Conservation (phyloP, 2,888 invertebrate genomes). For the Lepidonotus clava region DNA sequence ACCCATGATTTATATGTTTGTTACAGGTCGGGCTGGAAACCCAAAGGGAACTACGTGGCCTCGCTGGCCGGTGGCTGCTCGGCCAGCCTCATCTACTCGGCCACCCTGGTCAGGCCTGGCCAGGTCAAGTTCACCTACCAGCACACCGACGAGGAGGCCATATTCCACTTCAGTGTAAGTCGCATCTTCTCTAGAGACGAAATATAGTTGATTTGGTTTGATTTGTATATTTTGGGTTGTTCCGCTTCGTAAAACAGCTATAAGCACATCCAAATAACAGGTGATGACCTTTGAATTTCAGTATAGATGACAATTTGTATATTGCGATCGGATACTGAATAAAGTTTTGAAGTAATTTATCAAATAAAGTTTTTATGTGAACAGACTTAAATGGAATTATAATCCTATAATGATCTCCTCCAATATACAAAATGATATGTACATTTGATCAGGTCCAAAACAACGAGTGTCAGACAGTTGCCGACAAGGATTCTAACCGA, state of each 20-base stretch:
- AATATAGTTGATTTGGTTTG: too few species aligned
- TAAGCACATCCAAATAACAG: too few species aligned
- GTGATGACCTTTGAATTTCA: too few species aligned
- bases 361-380: too few species aligned
- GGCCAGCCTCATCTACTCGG: constrained; percentile 82
- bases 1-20: not conserved
- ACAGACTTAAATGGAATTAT: too few species aligned
- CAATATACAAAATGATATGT: not conserved
- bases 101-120: constrained; percentile 83
- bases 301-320: too few species aligned
- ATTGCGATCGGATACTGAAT: too few species aligned
- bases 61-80: constrained; percentile 82
- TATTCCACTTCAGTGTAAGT: constrained; percentile 82
- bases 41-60: constrained; percentile 72
- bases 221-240: too few species aligned
- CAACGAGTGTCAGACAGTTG: constrained; percentile 82
- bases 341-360: too few species aligned
- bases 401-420: not conserved
- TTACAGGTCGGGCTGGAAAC: constrained; percentile 73
- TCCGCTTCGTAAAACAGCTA: too few species aligned
- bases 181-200: too few species aligned
- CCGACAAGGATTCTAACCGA: constrained; percentile 79
- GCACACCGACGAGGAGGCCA: constrained; percentile 80
- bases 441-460: constrained; percentile 80
- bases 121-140: constrained; percentile 82